Evolutionary conservation across 2,113 vertebrate genomes (phyloP), one percentile per base, ranked within the genome.

Genomic region (Salvator merianae): DNA sequence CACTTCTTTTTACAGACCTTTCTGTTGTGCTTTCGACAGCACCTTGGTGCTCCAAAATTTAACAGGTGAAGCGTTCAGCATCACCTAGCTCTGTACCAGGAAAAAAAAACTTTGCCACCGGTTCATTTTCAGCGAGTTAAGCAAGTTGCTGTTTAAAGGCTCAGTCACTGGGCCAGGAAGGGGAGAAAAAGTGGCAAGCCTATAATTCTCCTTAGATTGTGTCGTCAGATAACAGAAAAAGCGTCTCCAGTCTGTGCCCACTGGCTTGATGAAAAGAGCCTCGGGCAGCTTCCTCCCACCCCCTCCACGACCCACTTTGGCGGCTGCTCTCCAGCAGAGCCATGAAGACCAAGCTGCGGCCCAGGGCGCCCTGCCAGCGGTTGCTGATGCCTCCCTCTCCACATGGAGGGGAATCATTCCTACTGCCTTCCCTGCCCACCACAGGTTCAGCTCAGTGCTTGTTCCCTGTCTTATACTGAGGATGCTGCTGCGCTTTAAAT

Each of bases 401-500:
- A 62, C 72, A 91, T 93, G 92, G 89, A 92, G 90, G 90, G 92
- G 87, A 89, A 92, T 78, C 86, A 68, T 86, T 87, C 90, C 72
- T 83, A 18, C 91, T 76, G 91, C 93, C 92, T 86, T 77, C 89
- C 86, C 87, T 77, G 86, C 91, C 84, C 90, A 82, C 92, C 74
- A 90, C 70, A 92, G 93, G 88, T 87, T 95, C 94, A 88, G 89
- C 89, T 93, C 92, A 10, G 65, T 43, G 93, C 92, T 94, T 88
- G 88, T 83, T 69, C 43, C 83, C 94, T 66, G 55, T 77, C 87
- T 87, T 82, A 36, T 79, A n/a, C 88, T 87, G 95, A 92, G 93
- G 91, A 91, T 94, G 95, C 92, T 84, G 95, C 91, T n/a, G 82
- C 83, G 90, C 95, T 94, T 81, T 92, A 94, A 96, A 96, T 95